These are phyloP conservation scores for Aphidius colemani DNA, from an alignment of 2,888 invertebrate species.

Conservation along the genomic window DNA sequence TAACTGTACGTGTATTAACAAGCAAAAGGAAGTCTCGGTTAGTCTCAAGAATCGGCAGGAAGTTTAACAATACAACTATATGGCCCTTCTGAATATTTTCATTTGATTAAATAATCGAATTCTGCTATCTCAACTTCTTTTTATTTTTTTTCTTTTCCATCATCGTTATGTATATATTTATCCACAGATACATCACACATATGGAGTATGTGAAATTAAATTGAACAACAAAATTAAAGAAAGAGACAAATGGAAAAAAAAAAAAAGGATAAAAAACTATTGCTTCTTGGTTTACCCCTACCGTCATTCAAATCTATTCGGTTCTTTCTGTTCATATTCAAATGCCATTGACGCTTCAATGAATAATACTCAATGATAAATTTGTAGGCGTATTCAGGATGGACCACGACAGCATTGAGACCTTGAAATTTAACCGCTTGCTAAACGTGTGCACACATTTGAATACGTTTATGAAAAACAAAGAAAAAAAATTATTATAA, in stretches of 20 bases:
- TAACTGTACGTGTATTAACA: not conserved
- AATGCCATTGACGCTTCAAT: conserved; percentile 60
- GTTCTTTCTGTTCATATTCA: conserved; percentile 60
- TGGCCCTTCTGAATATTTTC: conserved; percentile 54
- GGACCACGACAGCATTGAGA: conserved; percentile 45
- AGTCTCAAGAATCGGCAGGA: conserved; percentile 51
- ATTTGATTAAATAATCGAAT: conserved; percentile 61
- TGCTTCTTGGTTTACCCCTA: conserved; percentile 19
- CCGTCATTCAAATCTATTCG: conserved; percentile 46
- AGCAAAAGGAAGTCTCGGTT: conserved; percentile 13
- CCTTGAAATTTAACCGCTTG: conserved; percentile 54
- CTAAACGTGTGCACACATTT: conserved; percentile 45
- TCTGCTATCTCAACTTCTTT: conserved; percentile 50
- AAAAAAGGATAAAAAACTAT: not conserved
- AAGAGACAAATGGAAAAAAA: not conserved
- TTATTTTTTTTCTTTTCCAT: conserved; percentile 22
- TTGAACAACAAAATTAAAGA: not conserved
- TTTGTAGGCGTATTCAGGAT: conserved; percentile 60
- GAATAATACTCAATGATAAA: conserved; percentile 61
- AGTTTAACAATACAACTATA: conserved; percentile 56
- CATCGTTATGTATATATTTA: not conserved
- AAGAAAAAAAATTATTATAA: not conserved
- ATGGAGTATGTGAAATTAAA: not conserved
- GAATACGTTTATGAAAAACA: conserved; percentile 36
- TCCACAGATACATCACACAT: not conserved